Base-by-base conservation (phyloP, 2,888 invertebrate species). In the Achlya flavicornis region DNA sequence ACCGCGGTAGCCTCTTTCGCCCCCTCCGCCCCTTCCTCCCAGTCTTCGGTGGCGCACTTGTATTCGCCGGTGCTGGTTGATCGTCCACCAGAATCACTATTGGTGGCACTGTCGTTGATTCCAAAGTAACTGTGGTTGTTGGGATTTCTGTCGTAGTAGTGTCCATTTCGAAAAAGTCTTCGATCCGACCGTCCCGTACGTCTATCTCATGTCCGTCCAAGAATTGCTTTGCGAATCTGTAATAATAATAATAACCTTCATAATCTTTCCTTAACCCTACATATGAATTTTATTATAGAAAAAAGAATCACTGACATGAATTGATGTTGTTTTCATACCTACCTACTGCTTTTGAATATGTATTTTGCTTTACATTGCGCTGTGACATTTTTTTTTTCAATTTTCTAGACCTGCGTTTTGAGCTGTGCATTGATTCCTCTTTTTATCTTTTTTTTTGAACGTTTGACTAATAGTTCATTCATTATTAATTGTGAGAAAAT, bases 181-280 rank as follows among this genome's bases (percentile, higher is more conserved):
- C 89, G 48, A 88, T 79, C 70, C 86, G 91, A 10, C 92, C 93
- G 58, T 92, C 92, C 43, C 92, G 87, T 12, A 91, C 88, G 71
- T 93, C 91, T 66, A 94, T 94, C 79, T 95, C 95, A 62, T 95
- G 94, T 41, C 95, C 94, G 77, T 97, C 97, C 59, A 96, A 93
- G 81, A 97, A 97, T 72, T 96, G 95, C 78, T 96, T 96, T 11
- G 96, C 95, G 80, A 97, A 96, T 77, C 95, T 93, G 68, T 64
- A 79, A 77, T 41, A 10, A 57, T 57, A 33, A n/a, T n/a, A n/a
- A n/a, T n/a, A 33, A 43, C 2, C 48, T 8, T 19, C 19, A 53
- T 19, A 53, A 16, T 16, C 1, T 16, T 3, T 46, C 11, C 41
- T 8, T 12, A 41, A 12, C 2, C 4, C 8, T 41, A 4, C 12